Conservation (phyloP, 2,888 invertebrate species). For the Entomobrya proxima region DNA sequence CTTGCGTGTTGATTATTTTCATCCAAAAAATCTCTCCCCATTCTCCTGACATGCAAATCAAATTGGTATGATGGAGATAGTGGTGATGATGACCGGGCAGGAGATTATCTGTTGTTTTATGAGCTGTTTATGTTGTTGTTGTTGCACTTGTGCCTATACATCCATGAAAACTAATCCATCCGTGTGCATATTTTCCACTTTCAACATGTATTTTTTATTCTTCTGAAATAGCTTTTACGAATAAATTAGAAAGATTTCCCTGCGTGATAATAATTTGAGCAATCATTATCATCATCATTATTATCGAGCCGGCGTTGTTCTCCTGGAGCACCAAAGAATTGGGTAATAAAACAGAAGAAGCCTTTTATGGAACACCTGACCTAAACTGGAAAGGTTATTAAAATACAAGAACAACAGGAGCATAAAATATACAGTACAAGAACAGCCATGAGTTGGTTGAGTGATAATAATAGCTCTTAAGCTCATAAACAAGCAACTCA, state of each 20-base stretch:
- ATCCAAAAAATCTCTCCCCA: not conserved
- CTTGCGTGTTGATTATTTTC: slow-evolving; percentile 12
- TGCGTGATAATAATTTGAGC: slow-evolving; percentile 53
- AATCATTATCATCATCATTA: slow-evolving; percentile 26
- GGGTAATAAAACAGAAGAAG: slow-evolving; percentile 8
- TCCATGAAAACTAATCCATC: not conserved
- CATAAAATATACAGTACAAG: not conserved
- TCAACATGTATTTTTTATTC: no score
- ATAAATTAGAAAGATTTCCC: slow-evolving; percentile 47
- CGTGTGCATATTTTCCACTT: not conserved
- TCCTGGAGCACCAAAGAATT: not conserved
- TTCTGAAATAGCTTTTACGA: slow-evolving; percentile 20
- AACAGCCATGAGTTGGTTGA: not conserved
- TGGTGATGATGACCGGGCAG: slow-evolving; percentile 5
- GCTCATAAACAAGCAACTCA: slow-evolving; percentile 64
- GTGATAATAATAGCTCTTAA: slow-evolving; percentile 51
- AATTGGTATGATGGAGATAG: slow-evolving; percentile 2
- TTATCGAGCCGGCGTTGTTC: not conserved
- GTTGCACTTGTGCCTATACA: slow-evolving; percentile 8
- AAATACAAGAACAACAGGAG: slow-evolving; percentile 27
- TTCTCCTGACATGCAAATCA: slow-evolving; percentile 52
- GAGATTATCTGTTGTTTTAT: slow-evolving; percentile 25
- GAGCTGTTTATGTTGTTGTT: slow-evolving; percentile 22
- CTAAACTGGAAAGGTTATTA: slow-evolving; percentile 61
- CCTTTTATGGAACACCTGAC: slow-evolving; percentile 49